These are phyloP conservation scores for Pangasius krempfi DNA, from an alignment of 2,797 vertebrate species.

Conservation along the genomic window DNA sequence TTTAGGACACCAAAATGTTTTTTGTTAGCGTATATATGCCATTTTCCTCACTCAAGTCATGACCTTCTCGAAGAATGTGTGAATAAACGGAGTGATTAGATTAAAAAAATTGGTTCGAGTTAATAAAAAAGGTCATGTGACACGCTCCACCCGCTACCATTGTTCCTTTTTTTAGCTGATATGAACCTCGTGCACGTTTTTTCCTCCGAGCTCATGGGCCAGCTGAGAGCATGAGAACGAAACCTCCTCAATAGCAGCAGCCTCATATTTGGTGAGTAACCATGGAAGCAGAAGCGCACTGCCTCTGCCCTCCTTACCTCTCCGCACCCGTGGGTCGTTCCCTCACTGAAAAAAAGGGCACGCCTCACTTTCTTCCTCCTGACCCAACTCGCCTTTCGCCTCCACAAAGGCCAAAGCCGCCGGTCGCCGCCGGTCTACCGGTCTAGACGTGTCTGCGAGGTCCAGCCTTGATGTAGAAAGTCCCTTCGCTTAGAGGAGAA, in stretches of 20 bases:
- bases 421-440: conserved; percentile 81
- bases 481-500: conserved; percentile 91
- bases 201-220: conserved; percentile 85
- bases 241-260: conserved; percentile 92
- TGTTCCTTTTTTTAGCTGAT: conserved; percentile 26
- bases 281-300: conserved; percentile 98
- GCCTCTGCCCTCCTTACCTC: conserved; percentile 96
- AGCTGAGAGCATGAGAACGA: conserved; percentile 96
- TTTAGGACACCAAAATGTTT: not conserved
- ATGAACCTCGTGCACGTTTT: conserved; percentile 81
- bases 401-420: conserved; percentile 92
- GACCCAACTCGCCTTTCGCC: conserved; percentile 93
- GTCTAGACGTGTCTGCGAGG: conserved; percentile 96
- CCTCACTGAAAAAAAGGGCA: conserved; percentile 86
- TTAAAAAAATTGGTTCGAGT: not conserved
- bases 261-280: conserved; percentile 97
- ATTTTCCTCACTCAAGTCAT: not conserved
- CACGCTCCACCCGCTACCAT: not conserved
- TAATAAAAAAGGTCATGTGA: not conserved
- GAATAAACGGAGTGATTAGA: not conserved
- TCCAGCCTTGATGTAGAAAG: conserved; percentile 95
- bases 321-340: conserved; percentile 93
- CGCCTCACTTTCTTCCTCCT: conserved; percentile 90
- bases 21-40: not conserved
- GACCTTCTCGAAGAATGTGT: not conserved